Evolutionary conservation across 2,888 invertebrate genomes (phyloP), one percentile per base, ranked within the genome.

Genomic region (Dolomedes plantarius): DNA sequence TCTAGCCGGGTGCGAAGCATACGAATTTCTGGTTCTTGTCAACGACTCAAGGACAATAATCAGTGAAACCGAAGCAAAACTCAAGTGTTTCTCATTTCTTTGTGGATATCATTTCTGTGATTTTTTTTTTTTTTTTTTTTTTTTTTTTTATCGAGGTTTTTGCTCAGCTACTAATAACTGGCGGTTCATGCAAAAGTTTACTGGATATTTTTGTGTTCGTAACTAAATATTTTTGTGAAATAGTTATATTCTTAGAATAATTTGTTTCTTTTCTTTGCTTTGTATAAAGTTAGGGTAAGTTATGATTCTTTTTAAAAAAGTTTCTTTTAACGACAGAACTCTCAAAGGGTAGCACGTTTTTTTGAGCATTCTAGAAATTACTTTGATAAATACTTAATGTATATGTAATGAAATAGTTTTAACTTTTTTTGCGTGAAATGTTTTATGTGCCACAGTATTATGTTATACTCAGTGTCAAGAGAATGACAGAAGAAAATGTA

Each of bases 1-100:
- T 56, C 68, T 29, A 74, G 50, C 81, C 74, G 68, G 74, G 74
- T 65, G 65, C 56, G 50, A 50, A 41, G 72, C 50, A 31, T 79
- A 39, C 56, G 62, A 75, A 64, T 39, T 56, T 56, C 56, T 56
- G 56, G 11, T 56, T 56, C 23, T 56, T 56, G 56, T 23, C 11
- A 3, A 2, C 56, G 23, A 2, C n/a, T 2, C 36, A 36, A 2
- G 46, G 46, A 46, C 16, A 46, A 46, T 11, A 46, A 11, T 36
- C 5, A 36, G 36, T 36, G 36, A 9, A n/a, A 7, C 36, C 9
- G 36, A 36, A 36, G 9, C 6, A 9, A 36, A 36, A 36, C 36
- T 36, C 9, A 5, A 36, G 23, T 56, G 56, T 23, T 16, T 11
- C 41, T n/a, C 23, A 56, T 23, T 56, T 56, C n/a, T 46, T 2